Evolutionary conservation across 2,797 vertebrate genomes (phyloP).

Genomic region (Cynodonichthys magdalenae): DNA sequence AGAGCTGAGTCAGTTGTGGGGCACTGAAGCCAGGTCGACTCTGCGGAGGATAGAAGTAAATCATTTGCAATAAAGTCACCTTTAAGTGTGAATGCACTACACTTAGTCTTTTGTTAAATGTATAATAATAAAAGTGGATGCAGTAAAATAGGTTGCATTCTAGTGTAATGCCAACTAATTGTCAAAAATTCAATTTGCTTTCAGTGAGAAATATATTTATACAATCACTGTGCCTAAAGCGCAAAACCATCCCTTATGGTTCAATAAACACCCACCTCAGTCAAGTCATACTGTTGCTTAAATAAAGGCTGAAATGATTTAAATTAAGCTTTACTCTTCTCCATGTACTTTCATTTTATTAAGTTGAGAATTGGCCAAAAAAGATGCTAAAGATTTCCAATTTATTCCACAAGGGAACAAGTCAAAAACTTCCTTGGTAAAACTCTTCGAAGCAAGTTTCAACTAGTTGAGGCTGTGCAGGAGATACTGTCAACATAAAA

Average conservation of each 20-base stretch:
- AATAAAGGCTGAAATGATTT: no score
- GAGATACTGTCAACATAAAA: slow-evolving; percentile 13
- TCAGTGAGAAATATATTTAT: no score
- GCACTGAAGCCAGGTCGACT: slow-evolving; percentile 2
- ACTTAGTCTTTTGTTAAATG: slow-evolving; percentile 11
- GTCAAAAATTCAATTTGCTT: not conserved
- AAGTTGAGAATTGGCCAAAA: slow-evolving; percentile 16
- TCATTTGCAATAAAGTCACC: slow-evolving; percentile 30
- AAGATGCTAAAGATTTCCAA: not conserved
- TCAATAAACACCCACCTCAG: no score
- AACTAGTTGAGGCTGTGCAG: slow-evolving; percentile 4
- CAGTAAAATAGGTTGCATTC: no score
- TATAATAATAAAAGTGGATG: not conserved
- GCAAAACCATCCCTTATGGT: no score
- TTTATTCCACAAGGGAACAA: slow-evolving; percentile 7
- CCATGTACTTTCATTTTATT: not conserved
- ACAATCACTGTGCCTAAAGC: no score
- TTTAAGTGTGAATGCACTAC: not conserved
- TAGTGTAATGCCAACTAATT: no score
- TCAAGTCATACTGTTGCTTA: no score
- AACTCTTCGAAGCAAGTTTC: slow-evolving; percentile 19
- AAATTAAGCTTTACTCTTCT: no score
- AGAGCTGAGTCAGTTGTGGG: slow-evolving; percentile 34
- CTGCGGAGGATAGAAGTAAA: slow-evolving; percentile 19
- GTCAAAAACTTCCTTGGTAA: slow-evolving; percentile 13